These are phyloP conservation scores for Trissolcus basalis DNA, from an alignment of 1,140 invertebrate species.

Conservation along the genomic window DNA sequence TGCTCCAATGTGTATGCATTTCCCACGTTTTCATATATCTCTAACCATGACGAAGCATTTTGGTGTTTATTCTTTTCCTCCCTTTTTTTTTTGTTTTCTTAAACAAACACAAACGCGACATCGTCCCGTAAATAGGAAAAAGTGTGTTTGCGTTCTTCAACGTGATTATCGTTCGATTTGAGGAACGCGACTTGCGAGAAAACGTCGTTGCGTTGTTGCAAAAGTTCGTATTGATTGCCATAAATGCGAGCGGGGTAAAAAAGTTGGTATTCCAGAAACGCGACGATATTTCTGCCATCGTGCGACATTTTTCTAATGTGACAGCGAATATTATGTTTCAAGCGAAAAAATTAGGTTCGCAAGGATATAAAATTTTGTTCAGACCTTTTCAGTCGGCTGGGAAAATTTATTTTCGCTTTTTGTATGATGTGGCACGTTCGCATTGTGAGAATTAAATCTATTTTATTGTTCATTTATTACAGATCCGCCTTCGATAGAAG, in stretches of 20 bases:
- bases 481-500: conserved; percentile 25
- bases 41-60: background rate
- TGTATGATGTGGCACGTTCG: background rate
- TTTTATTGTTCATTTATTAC: conserved; percentile 35
- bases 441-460: conserved; percentile 30
- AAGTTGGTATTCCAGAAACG: conserved; percentile 9
- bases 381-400: conserved; percentile 10
- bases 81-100: background rate
- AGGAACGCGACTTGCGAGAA: background rate
- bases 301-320: conserved; percentile 10
- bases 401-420: too few relatives aligned
- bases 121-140: too few relatives aligned
- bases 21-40: conserved; percentile 1
- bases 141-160: background rate
- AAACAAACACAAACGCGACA: background rate
- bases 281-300: conserved; percentile 15
- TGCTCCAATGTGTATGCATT: conserved; percentile 1
- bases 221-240: conserved; percentile 4
- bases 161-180: background rate
- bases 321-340: conserved; percentile 6
- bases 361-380: conserved; percentile 3
- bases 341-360: background rate
- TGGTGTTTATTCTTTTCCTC: background rate
- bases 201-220: background rate
- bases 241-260: background rate